Percentiles rank a stretch among this genome's conserved stretches.
Conservation (phyloP, 2,797 vertebrate species). For the Ctenopoma kingsleyae region DNA sequence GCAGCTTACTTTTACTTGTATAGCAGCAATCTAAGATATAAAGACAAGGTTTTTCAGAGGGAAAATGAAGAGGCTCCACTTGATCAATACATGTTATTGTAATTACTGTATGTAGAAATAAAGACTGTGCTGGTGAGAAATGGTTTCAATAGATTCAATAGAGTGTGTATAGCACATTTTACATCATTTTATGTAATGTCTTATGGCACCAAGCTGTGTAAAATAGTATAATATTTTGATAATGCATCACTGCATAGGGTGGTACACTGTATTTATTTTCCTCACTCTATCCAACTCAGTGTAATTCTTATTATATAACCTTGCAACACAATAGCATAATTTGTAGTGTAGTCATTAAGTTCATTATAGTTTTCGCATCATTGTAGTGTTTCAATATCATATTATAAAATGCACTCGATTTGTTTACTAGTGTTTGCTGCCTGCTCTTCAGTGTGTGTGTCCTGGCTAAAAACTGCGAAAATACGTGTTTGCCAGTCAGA, state of each 20-base stretch:
- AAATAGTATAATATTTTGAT: background rate
- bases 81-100: conserved; percentile 36
- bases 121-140: conserved; percentile 4
- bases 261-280: no score
- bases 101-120: conserved; percentile 13
- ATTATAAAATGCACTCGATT: no score
- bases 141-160: background rate
- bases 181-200: background rate
- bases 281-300: no score
- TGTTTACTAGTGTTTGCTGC: no score
- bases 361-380: no score
- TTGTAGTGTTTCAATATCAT: no score
- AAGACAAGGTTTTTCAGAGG: conserved; percentile 11
- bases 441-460: background rate
- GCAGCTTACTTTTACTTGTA: conserved; percentile 24
- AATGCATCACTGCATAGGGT: no score
- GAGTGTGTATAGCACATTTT: background rate
- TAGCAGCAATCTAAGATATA: conserved; percentile 18
- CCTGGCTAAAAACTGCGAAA: background rate
- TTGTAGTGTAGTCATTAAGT: no score
- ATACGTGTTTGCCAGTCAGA: background rate
- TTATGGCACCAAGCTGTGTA: no score
- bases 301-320: no score
- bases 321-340: no score
- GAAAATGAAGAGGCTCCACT: conserved; percentile 25